Evolutionary conservation across 2,888 invertebrate species (phyloP), one percentile per base, ranked within the genome.

Genomic region (Drosophila colorata): DNA sequence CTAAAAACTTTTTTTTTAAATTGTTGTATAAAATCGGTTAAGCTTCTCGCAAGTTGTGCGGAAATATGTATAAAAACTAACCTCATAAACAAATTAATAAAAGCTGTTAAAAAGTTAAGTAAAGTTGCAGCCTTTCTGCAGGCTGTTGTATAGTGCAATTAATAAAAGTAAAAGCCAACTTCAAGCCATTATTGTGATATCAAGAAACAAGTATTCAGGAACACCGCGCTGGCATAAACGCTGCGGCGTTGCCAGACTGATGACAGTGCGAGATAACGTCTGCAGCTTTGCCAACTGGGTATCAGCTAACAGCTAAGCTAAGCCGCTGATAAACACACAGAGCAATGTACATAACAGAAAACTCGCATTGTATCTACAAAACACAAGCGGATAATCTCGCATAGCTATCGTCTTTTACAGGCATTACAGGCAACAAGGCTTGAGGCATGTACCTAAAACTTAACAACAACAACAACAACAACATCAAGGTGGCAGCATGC

Each of bases 221-320:
- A n/a, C 16, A 16, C 8, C 5, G 0, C 20, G 33, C 16, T 31
- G 8, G 37, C 48, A 56, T 20, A 14, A 16, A 18, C 38, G 41
- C n/a, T 9, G 31, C 38, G 43, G 65, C n/a, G 66, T 40, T 57
- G 73, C 59, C 51, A 40, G 37, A 16, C 55, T 23, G 75, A 74
- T 60, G 41, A 43, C 60, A 74, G 60, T 69, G 60, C 35, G n/a
- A 37, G 75, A 71, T 71, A 71, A 68, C 43, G 52, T 40, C 43
- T n/a, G 23, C 18, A 48, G 51, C 44, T 46, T 25, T 46, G 33
- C 44, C 41, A 46, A 55, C 23, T 37, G 53, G 48, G 28, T 64
- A 78, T 67, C 76, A 51, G 46, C 75, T 28, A 84, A 65, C 81
- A 87, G 63, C 69, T 66, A 46, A 52, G 46, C 67, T 14, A 63